Base-by-base conservation (phyloP, 64 coral and sea anemone genomes). In the Astreopora myriophthalma region DNA sequence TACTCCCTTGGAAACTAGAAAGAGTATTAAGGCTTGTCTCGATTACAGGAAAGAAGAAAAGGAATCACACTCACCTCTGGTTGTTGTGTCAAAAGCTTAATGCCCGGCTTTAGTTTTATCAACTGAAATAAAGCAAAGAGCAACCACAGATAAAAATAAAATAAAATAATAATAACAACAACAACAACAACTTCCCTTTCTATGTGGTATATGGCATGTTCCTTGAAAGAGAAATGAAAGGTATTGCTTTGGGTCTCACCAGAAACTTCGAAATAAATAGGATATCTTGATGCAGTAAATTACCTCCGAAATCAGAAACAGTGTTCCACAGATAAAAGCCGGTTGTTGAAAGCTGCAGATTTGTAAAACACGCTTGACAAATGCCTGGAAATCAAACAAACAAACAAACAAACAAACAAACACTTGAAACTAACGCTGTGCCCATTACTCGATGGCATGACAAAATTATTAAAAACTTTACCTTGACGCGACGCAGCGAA, bases 351-450 rank as follows among this genome's bases (percentile, higher is more conserved):
- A 89, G 13, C 72, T 89, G 27, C 96, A 98, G 13, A 98, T 86
- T 95, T 98, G 96, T 35, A 98, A 58, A 79, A 98, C 58, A 8
- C 96, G 94, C 78, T 98, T 98, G 3, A 95, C 73, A 76, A 98
- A 98, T 7, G 96, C 96, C 96, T 95, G 37, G 20, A 38, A 74
- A 72, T 38, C 63, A 36, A 48, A 48, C 55, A 12, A 17, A 32
- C 28, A 48, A 87, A 8, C 60, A 8, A 57, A 31, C 19, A n/a
- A 55, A 23, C n/a, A 38, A 71, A 3, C 13, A 73, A 44, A 44
- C 40, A 44, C 11, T 44, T 0, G 6, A 11, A 44, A n/a, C n/a
- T n/a, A 76, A 22, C 17, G 14, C 9, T 34, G 13, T 39, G 7
- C 30, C 12, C 12, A 79, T 24, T 20, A 36, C 6, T 39, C 3